Evolutionary conservation across 2,888 invertebrate genomes (phyloP).

Genomic region (Lithophane socia): DNA sequence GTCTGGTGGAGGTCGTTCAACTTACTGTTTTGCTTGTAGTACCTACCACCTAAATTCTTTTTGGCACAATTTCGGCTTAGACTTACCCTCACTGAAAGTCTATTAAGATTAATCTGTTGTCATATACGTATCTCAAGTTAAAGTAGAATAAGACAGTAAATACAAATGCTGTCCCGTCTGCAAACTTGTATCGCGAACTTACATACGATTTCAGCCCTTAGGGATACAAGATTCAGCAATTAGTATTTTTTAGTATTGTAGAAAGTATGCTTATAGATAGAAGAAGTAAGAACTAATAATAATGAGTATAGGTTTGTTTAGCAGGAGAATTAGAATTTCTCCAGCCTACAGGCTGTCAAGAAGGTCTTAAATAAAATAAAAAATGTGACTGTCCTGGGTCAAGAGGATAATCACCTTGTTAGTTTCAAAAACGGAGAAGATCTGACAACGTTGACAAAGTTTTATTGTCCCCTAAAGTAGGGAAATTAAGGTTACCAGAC

Average conservation of each 20-base stretch:
- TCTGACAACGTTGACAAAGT: neutral
- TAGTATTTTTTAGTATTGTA: neutral
- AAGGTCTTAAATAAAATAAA: neutral
- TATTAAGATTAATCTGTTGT: neutral
- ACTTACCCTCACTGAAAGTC: neutral
- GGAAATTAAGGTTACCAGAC: conserved; percentile 22
- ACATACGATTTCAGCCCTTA: neutral
- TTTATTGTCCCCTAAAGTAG: conserved; percentile 6
- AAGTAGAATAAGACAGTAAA: neutral
- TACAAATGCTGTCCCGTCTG: neutral
- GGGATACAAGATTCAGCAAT: conserved; percentile 7
- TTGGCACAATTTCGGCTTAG: neutral
- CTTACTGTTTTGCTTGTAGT: conserved; percentile 2
- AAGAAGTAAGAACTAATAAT: neutral
- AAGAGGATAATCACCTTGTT: neutral
- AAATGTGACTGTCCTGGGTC: neutral
- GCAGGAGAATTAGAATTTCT: too few species aligned
- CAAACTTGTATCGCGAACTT: neutral
- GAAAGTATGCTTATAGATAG: neutral
- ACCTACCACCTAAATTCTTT: neutral
- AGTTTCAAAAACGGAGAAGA: conserved; percentile 13
- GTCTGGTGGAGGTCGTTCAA: conserved; percentile 38
- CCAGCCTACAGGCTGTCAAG: too few species aligned
- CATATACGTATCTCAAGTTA: neutral
- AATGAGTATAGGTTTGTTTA: too few species aligned